Evolutionary conservation across 2,888 invertebrate genomes (phyloP).

Genomic region (Ormyrus rosae): DNA sequence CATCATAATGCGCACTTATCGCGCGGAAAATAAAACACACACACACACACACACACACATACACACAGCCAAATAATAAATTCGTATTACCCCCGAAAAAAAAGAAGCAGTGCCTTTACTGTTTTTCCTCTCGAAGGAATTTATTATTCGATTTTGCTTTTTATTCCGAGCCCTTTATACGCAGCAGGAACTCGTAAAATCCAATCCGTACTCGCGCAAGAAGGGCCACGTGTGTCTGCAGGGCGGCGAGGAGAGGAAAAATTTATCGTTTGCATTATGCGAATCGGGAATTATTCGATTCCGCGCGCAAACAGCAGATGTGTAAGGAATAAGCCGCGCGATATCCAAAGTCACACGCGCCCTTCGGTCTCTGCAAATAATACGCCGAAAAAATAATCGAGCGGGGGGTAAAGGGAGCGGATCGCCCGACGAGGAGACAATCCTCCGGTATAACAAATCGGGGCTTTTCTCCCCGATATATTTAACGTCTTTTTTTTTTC

Average conservation of each 20-base stretch:
- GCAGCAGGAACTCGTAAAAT: too few relatives aligned
- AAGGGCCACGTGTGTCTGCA: too few relatives aligned
- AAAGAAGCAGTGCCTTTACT: background rate
- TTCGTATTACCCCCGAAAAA: constrained; percentile 6
- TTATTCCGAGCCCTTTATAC: too few relatives aligned
- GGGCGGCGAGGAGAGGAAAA: background rate
- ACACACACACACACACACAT: background rate
- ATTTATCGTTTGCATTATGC: constrained; percentile 14
- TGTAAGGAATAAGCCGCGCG: constrained; percentile 28
- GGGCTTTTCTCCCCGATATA: too few relatives aligned
- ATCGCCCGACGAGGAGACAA: background rate
- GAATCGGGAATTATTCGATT: constrained; percentile 36
- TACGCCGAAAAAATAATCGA: background rate
- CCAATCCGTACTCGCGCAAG: too few relatives aligned
- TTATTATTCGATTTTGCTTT: too few relatives aligned
- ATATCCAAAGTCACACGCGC: constrained; percentile 26
- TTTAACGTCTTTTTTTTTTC: constrained; percentile 5
- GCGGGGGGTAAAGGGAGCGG: background rate
- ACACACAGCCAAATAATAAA: constrained; percentile 37
- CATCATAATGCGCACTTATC: constrained; percentile 50
- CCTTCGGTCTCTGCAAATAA: background rate
- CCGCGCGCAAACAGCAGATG: background rate
- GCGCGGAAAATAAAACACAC: constrained; percentile 38
- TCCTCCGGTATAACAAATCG: constrained; percentile 13
- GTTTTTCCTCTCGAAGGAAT: too few relatives aligned